Evolutionary conservation across 2,888 invertebrate species (phyloP).

Genomic region (Oxyteleia sp.): DNA sequence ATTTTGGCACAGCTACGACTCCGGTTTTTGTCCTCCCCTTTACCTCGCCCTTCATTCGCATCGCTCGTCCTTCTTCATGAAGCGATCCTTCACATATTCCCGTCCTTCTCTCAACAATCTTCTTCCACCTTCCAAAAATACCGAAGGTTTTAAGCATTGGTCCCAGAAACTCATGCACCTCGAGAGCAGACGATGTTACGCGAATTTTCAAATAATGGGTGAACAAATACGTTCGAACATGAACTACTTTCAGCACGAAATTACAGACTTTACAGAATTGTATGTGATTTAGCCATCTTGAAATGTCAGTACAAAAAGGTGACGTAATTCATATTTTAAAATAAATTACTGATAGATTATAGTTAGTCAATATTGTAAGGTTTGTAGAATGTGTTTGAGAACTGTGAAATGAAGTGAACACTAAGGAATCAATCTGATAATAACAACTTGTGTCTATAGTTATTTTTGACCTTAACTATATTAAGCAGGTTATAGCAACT

Average conservation of each 20-base stretch:
- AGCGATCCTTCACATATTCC: constrained; percentile 32
- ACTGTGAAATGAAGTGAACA: no score
- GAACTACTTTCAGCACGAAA: constrained; percentile 35
- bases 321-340: not conserved
- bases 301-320: not conserved
- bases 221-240: constrained; percentile 9
- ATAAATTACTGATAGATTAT: no score
- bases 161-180: constrained; percentile 45
- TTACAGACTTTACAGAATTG: constrained; percentile 37
- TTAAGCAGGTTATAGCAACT: no score
- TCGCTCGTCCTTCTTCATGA: constrained; percentile 26
- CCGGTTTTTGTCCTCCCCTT: constrained; percentile 35
- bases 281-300: not conserved
- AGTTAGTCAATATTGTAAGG: no score
- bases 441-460: no score
- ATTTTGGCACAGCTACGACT: constrained; percentile 76
- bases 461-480: no score
- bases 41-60: constrained; percentile 35
- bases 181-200: constrained; percentile 31
- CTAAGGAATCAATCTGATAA: no score
- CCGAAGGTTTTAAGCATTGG: constrained; percentile 78
- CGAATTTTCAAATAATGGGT: constrained; percentile 55
- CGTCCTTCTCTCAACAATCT: constrained; percentile 47
- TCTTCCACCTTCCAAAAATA: constrained; percentile 82
- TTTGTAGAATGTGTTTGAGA: no score